Percentiles rank a stretch among this genome's conserved stretches.
These are phyloP conservation scores for Eulemur macaco DNA, from an alignment of 2,113 vertebrate genomes.

Conservation along the genomic window DNA sequence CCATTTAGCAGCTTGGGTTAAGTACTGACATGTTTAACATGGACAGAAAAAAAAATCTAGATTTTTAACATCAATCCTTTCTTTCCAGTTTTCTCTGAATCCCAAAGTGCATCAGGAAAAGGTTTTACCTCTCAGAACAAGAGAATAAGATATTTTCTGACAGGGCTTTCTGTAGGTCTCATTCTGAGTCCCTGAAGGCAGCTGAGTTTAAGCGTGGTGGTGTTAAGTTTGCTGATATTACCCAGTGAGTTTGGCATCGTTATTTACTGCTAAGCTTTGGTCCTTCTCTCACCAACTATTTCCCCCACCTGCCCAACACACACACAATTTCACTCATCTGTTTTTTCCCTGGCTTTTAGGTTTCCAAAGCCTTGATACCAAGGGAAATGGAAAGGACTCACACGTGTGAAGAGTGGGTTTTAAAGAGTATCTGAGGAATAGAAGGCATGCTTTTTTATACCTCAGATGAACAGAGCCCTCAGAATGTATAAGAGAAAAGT, in stretches of 20 bases:
- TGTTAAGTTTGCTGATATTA: neutral
- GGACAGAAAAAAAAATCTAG: neutral
- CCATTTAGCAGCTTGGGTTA: neutral
- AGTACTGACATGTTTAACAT: neutral
- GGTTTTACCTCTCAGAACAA: neutral
- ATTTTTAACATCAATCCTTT: neutral
- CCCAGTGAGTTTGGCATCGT: neutral
- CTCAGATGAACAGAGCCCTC: neutral
- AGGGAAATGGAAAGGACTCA: neutral
- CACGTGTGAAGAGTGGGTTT: neutral
- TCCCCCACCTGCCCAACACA: neutral
- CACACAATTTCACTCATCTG: neutral
- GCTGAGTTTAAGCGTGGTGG: fast-evolving
- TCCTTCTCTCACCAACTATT: neutral
- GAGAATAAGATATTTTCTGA: neutral
- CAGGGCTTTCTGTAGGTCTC: neutral
- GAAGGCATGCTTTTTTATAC: neutral
- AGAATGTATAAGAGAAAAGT: neutral
- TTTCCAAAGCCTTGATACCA: neutral
- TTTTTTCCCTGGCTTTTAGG: neutral
- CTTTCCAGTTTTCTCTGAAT: neutral
- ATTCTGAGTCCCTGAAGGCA: neutral
- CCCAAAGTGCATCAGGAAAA: neutral
- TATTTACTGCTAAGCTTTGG: neutral
- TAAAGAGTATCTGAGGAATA: neutral